Conservation (phyloP, 1,140 invertebrate species). For the Neoseiulus cucumeris region DNA sequence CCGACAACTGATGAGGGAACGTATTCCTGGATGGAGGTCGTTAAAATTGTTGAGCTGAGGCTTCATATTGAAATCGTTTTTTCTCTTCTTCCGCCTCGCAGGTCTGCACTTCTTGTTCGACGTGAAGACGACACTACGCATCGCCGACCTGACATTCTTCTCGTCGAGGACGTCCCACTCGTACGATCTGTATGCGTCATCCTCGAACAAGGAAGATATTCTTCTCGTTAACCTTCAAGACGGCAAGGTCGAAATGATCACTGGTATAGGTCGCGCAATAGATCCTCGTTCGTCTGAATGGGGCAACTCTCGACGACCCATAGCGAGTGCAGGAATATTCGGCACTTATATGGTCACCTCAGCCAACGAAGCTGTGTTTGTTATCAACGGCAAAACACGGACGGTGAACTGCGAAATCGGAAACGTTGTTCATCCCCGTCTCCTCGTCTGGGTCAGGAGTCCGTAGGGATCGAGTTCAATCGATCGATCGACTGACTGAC, state of each 20-base stretch:
- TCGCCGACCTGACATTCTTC: conserved; percentile 55
- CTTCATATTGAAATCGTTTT: too few species aligned
- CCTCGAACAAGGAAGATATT: conserved; percentile 50
- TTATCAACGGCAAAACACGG: conserved; percentile 47
- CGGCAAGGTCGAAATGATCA: conserved; percentile 59
- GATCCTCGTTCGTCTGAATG: conserved; percentile 37
- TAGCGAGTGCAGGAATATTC: conserved; percentile 46
- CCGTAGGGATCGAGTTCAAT: background rate
- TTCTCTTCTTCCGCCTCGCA: conserved; percentile 7
- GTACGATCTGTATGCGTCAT: conserved; percentile 52
- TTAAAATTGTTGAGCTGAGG: too few species aligned
- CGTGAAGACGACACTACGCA: conserved; percentile 50
- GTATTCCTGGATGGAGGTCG: too few species aligned
- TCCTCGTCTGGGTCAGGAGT: conserved; percentile 40
- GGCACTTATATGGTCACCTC: conserved; percentile 53
- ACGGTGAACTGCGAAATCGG: conserved; percentile 58
- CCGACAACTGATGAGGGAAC: too few species aligned
- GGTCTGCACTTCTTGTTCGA: conserved; percentile 50
- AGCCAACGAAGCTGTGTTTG: conserved; percentile 46
- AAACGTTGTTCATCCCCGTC: conserved; percentile 40
- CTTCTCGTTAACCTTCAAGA: conserved; percentile 49
- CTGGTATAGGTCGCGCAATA: conserved; percentile 42
- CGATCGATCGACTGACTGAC: too few species aligned
- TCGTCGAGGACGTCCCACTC: conserved; percentile 49
- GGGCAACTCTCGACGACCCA: conserved; percentile 43